Evolutionary conservation across 2,797 vertebrate genomes (phyloP).

Genomic region (Gadopsis bispinosus): DNA sequence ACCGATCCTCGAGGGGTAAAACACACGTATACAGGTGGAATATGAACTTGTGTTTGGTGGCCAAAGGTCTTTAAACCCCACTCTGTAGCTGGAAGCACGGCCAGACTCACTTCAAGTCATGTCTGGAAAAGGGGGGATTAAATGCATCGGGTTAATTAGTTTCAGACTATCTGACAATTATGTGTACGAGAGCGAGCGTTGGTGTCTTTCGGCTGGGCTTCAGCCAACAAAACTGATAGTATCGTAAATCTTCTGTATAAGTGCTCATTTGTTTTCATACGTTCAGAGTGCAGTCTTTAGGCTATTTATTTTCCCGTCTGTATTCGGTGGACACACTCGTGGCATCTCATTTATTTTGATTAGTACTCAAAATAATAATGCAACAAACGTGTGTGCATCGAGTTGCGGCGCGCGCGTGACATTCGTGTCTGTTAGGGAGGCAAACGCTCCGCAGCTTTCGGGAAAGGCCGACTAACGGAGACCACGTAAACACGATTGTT

Average conservation of each 20-base stretch:
- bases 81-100: slow-evolving; percentile 47
- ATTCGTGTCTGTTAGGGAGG: slow-evolving; percentile 46
- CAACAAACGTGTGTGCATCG: slow-evolving; percentile 19
- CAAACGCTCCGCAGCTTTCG: slow-evolving; percentile 49
- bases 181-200: slow-evolving; percentile 43
- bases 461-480: slow-evolving; percentile 54
- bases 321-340: slow-evolving; percentile 49
- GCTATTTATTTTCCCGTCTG: slow-evolving; percentile 65
- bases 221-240: slow-evolving; percentile 40
- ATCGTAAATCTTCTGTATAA: slow-evolving; percentile 60
- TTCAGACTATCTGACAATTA: slow-evolving; percentile 62
- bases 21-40: slow-evolving; percentile 73
- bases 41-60: slow-evolving; percentile 62
- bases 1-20: slow-evolving; percentile 64
- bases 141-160: slow-evolving; percentile 65
- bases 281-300: slow-evolving; percentile 40
- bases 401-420: slow-evolving; percentile 44
- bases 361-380: slow-evolving; percentile 55
- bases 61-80: slow-evolving; percentile 62
- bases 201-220: slow-evolving; percentile 52
- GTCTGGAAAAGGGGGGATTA: slow-evolving; percentile 71
- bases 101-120: slow-evolving; percentile 65
- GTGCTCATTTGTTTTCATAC: slow-evolving; percentile 60
- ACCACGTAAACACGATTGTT: slow-evolving; percentile 76
- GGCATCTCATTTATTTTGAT: slow-evolving; percentile 67